A percentile compares a stretch with the other conserved stretches of the same genome.
These are phyloP conservation scores for Heterocephalus glaber DNA, from an alignment of 2,113 vertebrate genomes.

Conservation along the genomic window DNA sequence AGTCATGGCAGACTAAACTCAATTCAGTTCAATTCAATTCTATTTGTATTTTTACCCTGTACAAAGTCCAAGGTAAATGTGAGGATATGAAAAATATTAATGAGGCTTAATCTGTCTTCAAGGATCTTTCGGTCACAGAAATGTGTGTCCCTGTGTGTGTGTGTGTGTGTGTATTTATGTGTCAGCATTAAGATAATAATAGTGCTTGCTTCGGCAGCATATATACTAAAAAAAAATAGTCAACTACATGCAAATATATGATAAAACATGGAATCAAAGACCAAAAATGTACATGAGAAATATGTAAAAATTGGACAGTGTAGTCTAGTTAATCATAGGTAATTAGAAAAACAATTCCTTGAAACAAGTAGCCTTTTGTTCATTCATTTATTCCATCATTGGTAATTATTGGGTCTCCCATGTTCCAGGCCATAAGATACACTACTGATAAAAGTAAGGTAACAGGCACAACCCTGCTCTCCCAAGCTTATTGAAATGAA, in stretches of 20 bases:
- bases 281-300: not conserved
- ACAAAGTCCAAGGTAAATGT: not conserved
- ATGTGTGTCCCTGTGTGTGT: not conserved
- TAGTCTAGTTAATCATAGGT: not conserved
- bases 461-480: not conserved
- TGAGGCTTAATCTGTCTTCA: not conserved
- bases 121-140: not conserved
- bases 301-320: not conserved
- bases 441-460: not conserved
- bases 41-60: not conserved
- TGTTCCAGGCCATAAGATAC: not conserved
- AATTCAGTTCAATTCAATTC: not conserved
- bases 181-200: not conserved
- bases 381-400: not conserved
- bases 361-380: not conserved
- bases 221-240: too few relatives aligned
- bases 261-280: not conserved
- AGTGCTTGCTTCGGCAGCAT: too few relatives aligned
- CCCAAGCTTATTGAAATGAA: not conserved
- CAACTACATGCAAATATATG: not conserved
- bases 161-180: not conserved
- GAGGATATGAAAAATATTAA: slow-evolving; percentile 8
- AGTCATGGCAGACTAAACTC: not conserved
- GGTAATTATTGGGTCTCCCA: not conserved
- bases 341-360: not conserved